Percentiles rank a stretch among this genome's conserved stretches.
Evolutionary conservation across 2,888 invertebrate genomes (phyloP).

Genomic region (Theretra japonica): DNA sequence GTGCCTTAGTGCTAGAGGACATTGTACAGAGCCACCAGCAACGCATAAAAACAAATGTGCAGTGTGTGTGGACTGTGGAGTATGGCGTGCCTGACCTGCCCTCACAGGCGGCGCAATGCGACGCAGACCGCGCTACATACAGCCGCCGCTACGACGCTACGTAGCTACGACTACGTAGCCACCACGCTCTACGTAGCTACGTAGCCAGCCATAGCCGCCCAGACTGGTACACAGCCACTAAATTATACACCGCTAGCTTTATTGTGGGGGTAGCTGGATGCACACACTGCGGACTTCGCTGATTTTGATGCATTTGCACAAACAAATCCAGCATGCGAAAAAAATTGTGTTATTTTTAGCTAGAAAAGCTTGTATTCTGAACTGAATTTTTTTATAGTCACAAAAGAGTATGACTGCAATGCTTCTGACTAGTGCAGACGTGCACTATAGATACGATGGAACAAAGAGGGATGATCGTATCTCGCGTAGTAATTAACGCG

Average conservation of each 20-base stretch:
- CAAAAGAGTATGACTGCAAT: no score
- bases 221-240: conserved; percentile 65
- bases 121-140: conserved; percentile 40
- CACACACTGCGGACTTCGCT: conserved; percentile 54
- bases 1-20: no score
- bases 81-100: conserved; percentile 64
- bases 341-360: not conserved
- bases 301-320: conserved; percentile 31
- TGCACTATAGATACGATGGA: no score
- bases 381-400: no score
- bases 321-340: not conserved
- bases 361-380: not conserved
- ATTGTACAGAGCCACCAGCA: not conserved
- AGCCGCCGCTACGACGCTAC: conserved; percentile 14
- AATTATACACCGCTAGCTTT: conserved; percentile 77
- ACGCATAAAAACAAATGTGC: conserved; percentile 5
- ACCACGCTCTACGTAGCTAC: conserved; percentile 17
- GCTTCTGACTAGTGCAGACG: no score
- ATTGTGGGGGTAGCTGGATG: conserved; percentile 55
- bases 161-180: conserved; percentile 1
- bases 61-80: conserved; percentile 2
- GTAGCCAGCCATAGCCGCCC: conserved; percentile 48
- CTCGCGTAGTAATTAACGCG: no score
- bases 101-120: conserved; percentile 66
- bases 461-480: no score